Percentiles rank a stretch among this genome's conserved stretches.
Conservation (phyloP, 1,140 invertebrate species). For the Pemphigus obesinymphae region DNA sequence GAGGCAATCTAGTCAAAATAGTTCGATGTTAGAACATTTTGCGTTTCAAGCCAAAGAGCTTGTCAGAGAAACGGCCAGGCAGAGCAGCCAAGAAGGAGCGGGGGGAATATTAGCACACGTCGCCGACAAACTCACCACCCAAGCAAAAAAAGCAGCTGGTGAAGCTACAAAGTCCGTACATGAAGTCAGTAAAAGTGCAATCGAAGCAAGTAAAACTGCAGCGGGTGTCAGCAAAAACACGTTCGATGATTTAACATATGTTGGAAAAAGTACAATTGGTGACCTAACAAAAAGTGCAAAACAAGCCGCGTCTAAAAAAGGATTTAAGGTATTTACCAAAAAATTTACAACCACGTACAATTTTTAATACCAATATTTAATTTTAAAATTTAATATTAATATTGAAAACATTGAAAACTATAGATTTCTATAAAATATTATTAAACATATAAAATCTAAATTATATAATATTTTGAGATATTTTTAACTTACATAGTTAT, state of each 20-base stretch:
- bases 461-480: no score
- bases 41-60: constrained; percentile 72
- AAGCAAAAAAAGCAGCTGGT: constrained; percentile 82
- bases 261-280: constrained; percentile 77
- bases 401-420: no score
- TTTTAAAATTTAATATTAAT: no score
- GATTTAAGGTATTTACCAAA: constrained; percentile 79
- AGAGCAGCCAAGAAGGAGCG: constrained; percentile 78
- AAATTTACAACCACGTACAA: no score
- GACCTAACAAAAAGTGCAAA: constrained; percentile 88
- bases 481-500: no score
- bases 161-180: constrained; percentile 77
- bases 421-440: no score
- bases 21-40: constrained; percentile 66
- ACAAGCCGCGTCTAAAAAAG: constrained; percentile 79
- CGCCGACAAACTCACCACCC: constrained; percentile 77
- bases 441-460: no score
- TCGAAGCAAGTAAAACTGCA: constrained; percentile 81
- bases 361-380: no score
- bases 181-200: constrained; percentile 73
- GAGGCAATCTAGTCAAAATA: constrained; percentile 68
- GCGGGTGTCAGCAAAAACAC: constrained; percentile 83
- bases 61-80: constrained; percentile 75
- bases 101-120: constrained; percentile 70
- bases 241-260: constrained; percentile 79